These are phyloP conservation scores for Cheilosia urbana DNA, from an alignment of 2,888 invertebrate genomes.

Conservation along the genomic window DNA sequence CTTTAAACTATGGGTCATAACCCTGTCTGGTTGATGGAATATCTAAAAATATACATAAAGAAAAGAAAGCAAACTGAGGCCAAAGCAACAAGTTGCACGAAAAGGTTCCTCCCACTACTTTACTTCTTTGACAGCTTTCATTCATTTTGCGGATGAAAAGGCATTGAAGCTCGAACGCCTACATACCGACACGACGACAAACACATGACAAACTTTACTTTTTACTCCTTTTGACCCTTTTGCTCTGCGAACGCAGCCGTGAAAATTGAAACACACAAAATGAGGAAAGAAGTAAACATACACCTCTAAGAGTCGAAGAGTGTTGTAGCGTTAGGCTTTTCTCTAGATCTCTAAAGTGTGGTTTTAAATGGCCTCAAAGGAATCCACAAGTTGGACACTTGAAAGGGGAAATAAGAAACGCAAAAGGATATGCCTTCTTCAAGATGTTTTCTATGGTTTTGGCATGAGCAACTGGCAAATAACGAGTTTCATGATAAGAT, in stretches of 20 bases:
- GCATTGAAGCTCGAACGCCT: conserved; percentile 45
- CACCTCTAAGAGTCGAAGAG: conserved; percentile 51
- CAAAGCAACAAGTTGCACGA: conserved; percentile 62
- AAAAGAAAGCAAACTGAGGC: conserved; percentile 1
- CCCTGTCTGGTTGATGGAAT: conserved; percentile 68
- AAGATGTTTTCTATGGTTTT: conserved; percentile 13
- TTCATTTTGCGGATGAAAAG: conserved; percentile 44
- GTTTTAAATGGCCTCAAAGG: conserved; percentile 57
- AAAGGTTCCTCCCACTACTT: conserved; percentile 28
- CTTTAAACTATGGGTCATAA: conserved; percentile 69
- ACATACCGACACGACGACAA: conserved; percentile 11
- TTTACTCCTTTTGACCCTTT: conserved; percentile 59
- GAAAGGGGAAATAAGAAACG: conserved; percentile 47
- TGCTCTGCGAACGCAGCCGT: conserved; percentile 24
- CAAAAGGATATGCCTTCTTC: conserved; percentile 14
- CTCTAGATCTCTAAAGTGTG: conserved; percentile 19
- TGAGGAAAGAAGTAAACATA: conserved; percentile 12
- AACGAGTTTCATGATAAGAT: conserved; percentile 14
- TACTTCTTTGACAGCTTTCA: conserved; percentile 17
- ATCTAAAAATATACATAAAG: conserved; percentile 57
- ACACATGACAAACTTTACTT: conserved; percentile 60
- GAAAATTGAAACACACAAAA: conserved; percentile 34
- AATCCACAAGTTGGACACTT: conserved; percentile 64
- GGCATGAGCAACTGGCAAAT: conserved; percentile 1
- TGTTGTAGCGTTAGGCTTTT: conserved; percentile 57